Conservation (phyloP, 64 coral and sea anemone species). For the Trachythela sp. region DNA sequence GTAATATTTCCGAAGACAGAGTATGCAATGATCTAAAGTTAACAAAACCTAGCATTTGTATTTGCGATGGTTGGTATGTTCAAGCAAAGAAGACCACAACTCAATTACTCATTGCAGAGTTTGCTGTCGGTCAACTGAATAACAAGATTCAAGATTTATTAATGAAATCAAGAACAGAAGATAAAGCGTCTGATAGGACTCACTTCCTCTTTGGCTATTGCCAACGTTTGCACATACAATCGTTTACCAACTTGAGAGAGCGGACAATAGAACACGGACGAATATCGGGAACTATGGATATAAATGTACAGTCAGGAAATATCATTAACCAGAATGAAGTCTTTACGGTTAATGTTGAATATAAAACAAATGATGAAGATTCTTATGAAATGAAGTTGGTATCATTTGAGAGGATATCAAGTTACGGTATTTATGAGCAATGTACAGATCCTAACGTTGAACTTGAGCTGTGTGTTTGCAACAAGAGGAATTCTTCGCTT, state of each 20-base stretch:
- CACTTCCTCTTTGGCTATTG: slow-evolving; percentile 42
- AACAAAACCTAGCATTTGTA: background rate
- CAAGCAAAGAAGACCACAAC: too few species aligned
- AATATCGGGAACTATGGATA: slow-evolving; percentile 19
- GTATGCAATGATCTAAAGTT: background rate
- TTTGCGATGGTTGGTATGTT: background rate
- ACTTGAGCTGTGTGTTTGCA: slow-evolving; percentile 51
- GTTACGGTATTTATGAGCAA: slow-evolving; percentile 38
- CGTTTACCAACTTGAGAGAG: slow-evolving; percentile 23
- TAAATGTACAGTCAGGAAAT: background rate
- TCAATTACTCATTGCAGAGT: background rate
- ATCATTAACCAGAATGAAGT: slow-evolving; percentile 25
- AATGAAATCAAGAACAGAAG: background rate
- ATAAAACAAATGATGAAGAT: background rate
- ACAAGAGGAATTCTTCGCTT: background rate
- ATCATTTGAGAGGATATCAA: slow-evolving; percentile 33
- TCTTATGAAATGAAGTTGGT: background rate
- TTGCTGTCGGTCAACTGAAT: background rate
- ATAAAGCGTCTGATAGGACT: background rate
- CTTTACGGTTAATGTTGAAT: background rate
- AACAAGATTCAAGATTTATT: background rate
- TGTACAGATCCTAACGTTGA: slow-evolving; percentile 49
- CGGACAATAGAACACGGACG: background rate
- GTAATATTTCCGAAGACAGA: background rate
- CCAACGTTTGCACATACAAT: slow-evolving; percentile 23